Evolutionary conservation across 2,797 vertebrate genomes (phyloP), one percentile per base, ranked within the genome.

Genomic region (Galago senegalensis): DNA sequence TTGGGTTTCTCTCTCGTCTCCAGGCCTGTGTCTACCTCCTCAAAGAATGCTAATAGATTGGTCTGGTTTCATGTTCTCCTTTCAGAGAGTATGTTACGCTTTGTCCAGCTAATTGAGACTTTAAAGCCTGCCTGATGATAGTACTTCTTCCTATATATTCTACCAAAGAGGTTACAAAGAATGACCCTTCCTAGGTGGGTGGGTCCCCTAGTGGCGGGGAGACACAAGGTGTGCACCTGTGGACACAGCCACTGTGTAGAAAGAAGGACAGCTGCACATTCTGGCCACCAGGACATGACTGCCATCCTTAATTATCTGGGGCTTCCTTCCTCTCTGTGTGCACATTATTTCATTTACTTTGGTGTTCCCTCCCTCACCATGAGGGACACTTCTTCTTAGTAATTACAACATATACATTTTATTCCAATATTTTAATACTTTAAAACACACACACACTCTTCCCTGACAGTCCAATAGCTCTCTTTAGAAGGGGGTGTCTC

Each of bases 181-280:
- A 53, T 85, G 82, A 49, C 63, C 82, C 53, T 89, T 83, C 29
- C 17, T 37, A 34, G n/a, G 37, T 34, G 67, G 58, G 13, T 14
- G 60, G 46, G 65, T 37, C 53, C 60, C 60, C 11, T 65, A 25
- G 72, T 81, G 94, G 73, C 31, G 14, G 23, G 27, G 65, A 60
- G 31, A 10, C 23, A 49, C 4, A 3, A 80, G 0, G 5, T 6
- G 40, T 17, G 21, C 0, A 0, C 61, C 67, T 14, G 17, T 70
- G 75, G 73, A 43, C 0, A 2, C 40, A 63, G 91, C 79, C 12
- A 34, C 2, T 1, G 29, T 5, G 7, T 16, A 12, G 58, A 34
- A 34, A 34, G 34, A 76, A 94, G 43, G 72, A n/a, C 31, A 73
- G 27, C 0, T 37, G 89, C 17, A 17, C 70, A 49, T 49, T 84